A percentile compares a stretch with the other conserved stretches of the same genome.
Conservation (phyloP, 2,888 invertebrate species). For the Drosophila picticornis region DNA sequence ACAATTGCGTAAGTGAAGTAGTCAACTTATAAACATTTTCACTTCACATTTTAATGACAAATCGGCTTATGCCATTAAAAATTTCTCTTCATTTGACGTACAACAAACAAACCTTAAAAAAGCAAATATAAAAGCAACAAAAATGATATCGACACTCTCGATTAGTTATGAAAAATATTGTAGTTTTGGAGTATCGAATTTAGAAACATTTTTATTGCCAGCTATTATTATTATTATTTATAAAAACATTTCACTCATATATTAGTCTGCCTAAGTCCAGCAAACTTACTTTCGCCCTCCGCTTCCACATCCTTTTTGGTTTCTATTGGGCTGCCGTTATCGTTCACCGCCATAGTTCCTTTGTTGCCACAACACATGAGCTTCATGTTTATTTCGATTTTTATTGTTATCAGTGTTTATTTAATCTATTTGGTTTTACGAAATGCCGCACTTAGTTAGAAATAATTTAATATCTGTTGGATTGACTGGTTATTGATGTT, state of each 20-base stretch:
- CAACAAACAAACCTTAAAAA: constrained; percentile 19
- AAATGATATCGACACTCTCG: not conserved
- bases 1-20: constrained; percentile 7
- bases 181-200: not conserved
- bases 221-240: not conserved
- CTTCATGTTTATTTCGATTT: constrained; percentile 48
- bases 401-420: not conserved
- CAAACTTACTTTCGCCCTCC: constrained; percentile 57
- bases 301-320: constrained; percentile 62
- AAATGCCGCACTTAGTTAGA: not conserved
- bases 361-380: constrained; percentile 59
- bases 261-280: not conserved
- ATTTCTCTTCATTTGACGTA: constrained; percentile 38
- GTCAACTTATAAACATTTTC: constrained; percentile 41
- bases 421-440: not conserved
- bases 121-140: constrained; percentile 1
- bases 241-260: not conserved
- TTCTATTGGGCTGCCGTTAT: constrained; percentile 12
- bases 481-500: not conserved
- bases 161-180: not conserved
- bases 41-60: constrained; percentile 29
- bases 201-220: not conserved
- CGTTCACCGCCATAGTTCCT: constrained; percentile 47
- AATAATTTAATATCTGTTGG: constrained; percentile 1
- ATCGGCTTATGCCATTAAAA: constrained; percentile 22